Percentiles rank a stretch among this genome's conserved stretches.
Evolutionary conservation across 1,140 invertebrate species (phyloP).

Genomic region (Sycobia sp.): DNA sequence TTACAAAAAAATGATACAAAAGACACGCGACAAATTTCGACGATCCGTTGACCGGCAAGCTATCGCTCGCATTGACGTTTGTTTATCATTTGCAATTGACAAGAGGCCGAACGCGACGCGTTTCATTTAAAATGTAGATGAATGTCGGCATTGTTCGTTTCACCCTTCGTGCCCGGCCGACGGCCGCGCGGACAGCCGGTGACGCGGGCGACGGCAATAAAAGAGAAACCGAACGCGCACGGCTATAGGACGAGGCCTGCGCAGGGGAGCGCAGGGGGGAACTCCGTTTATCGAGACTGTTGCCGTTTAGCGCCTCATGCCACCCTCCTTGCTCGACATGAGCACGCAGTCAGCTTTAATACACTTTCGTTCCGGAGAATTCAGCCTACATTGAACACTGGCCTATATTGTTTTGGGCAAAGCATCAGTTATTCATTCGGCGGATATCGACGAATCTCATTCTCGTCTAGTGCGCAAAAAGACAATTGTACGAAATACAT

Average conservation of each 20-base stretch:
- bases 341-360: slow-evolving; percentile 48
- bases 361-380: slow-evolving; percentile 48
- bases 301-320: slow-evolving; percentile 15
- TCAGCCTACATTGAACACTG: too few relatives aligned
- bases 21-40: too few relatives aligned
- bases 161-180: slow-evolving; percentile 42
- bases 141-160: slow-evolving; percentile 46
- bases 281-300: slow-evolving; percentile 3
- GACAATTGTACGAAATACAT: too few relatives aligned
- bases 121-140: slow-evolving; percentile 55
- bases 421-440: too few relatives aligned
- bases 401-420: too few relatives aligned
- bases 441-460: too few relatives aligned
- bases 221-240: not conserved
- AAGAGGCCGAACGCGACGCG: slow-evolving; percentile 37
- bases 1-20: not conserved
- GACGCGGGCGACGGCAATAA: not conserved
- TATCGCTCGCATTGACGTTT: too few relatives aligned
- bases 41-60: too few relatives aligned
- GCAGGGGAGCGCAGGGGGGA: too few relatives aligned
- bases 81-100: slow-evolving; percentile 51
- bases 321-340: too few relatives aligned
- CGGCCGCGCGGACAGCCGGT: not conserved
- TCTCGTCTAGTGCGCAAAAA: too few relatives aligned
- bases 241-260: too few relatives aligned